Conservation (phyloP, 2,888 invertebrate species). For the Ellobium chinense region DNA sequence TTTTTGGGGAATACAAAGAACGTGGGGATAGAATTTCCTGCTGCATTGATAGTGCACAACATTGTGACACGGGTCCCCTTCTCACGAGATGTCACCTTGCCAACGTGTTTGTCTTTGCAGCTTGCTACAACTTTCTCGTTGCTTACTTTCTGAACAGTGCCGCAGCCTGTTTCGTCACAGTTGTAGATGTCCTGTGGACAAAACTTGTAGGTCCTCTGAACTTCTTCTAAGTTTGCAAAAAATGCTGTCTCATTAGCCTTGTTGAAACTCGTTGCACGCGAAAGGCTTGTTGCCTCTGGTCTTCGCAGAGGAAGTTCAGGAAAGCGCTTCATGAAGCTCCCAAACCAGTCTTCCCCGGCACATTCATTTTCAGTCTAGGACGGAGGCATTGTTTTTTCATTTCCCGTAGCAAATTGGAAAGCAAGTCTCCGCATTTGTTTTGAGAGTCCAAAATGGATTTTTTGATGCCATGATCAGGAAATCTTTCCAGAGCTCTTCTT, state of each 20-base stretch:
- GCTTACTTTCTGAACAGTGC: constrained; percentile 18
- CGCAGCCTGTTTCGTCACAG: constrained; percentile 18
- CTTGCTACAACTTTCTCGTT: constrained; percentile 5
- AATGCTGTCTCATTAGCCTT: constrained; percentile 20
- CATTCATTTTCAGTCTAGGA: constrained; percentile 47
- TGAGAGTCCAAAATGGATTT: constrained; percentile 50
- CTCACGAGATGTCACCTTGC: constrained; percentile 37
- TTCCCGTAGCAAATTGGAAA: constrained; percentile 45
- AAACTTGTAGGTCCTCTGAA: constrained; percentile 5
- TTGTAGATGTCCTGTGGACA: constrained; percentile 6
- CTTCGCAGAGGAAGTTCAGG: constrained; percentile 41
- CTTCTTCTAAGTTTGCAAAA: neutral
- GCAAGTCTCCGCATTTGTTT: constrained; percentile 44
- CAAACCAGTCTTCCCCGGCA: constrained; percentile 55
- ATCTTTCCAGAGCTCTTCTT: neutral
- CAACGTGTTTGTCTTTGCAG: neutral
- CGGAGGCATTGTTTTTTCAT: constrained; percentile 37
- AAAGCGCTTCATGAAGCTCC: constrained; percentile 44
- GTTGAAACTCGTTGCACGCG: constrained; percentile 51
- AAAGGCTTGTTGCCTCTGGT: constrained; percentile 54
- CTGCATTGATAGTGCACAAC: constrained; percentile 36
- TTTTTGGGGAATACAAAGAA: constrained; percentile 37
- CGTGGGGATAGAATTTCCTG: constrained; percentile 44
- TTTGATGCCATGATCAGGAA: constrained; percentile 30
- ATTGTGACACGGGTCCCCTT: constrained; percentile 36